Evolutionary conservation across 2,797 vertebrate species (phyloP).

Genomic region (Periparus ater): DNA sequence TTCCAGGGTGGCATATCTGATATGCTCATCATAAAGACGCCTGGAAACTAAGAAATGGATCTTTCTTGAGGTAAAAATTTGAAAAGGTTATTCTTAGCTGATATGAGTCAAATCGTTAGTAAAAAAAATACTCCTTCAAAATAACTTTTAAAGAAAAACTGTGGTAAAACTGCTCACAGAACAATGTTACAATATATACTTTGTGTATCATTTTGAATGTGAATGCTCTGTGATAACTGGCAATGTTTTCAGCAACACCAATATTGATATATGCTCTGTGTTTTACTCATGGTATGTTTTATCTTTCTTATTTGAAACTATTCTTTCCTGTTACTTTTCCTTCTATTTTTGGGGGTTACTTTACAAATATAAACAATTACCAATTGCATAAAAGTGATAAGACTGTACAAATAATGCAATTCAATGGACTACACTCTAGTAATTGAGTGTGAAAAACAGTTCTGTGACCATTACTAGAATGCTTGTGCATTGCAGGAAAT

Average conservation of each 20-base stretch:
- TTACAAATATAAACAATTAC: background rate
- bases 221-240: background rate
- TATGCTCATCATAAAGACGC: background rate
- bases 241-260: background rate
- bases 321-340: background rate
- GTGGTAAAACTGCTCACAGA: background rate
- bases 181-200: background rate
- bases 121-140: background rate
- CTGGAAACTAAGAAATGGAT: background rate
- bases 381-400: rapidly evolving
- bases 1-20: background rate
- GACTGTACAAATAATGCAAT: background rate
- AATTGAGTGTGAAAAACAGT: background rate
- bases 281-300: background rate
- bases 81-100: background rate
- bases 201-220: background rate
- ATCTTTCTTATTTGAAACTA: background rate
- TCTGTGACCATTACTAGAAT: background rate
- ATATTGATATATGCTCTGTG: background rate
- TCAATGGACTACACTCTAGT: background rate
- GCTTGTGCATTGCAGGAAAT: background rate
- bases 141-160: background rate
- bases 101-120: background rate
- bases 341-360: background rate
- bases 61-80: background rate